Base-by-base conservation (phyloP, 2,888 invertebrate species). In the Neelides folsomi region DNA sequence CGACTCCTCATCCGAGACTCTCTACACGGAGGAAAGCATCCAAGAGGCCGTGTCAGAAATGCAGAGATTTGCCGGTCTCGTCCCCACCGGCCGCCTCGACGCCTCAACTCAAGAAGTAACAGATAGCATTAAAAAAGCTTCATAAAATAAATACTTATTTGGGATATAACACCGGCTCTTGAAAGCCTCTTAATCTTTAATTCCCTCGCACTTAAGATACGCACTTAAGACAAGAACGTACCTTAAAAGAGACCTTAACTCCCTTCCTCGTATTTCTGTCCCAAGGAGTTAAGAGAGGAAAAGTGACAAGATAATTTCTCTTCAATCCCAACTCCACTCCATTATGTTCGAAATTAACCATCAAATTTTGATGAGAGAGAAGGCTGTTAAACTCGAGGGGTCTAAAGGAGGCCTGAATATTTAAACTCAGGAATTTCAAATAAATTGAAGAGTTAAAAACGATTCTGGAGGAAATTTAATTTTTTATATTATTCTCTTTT, bases 31-130 rank as follows among this genome's bases (percentile, higher is more conserved):
- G 59, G 74, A 75, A 49, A 78, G 81, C 2, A 71, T 83, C 35
- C 70, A 76, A 8, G 76, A 77, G 15, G 81, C 80, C 0, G 73
- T 86, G 18, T 77, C 73, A 66, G 75, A 74, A 58, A 74, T 85
- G 70, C 86, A 86, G 69, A 77, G 73, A 62, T 85, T 79, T 69
- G 85, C 83, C 10, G 81, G 78, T 1, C 70, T 86, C 7, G 74
- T 78, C 39, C 73, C 79, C 66, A 83, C 83, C 0, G 86, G 86
- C 2, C 67, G 73, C 18, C 66, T 85, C 36, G 83, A 86, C 67
- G 62, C 36, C 27, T 7, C 27, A 5, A 27, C 27, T 36, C 13
- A 47, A 19, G 12, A 37, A 9, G 19, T 37, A 42, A n/a, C 2
- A 34, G n/a, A n/a, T n/a, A n/a, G n/a, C n/a, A n/a, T n/a, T n/a